Evolutionary conservation across 2,797 vertebrate species (phyloP).

Genomic region (Anguilla pacifica): DNA sequence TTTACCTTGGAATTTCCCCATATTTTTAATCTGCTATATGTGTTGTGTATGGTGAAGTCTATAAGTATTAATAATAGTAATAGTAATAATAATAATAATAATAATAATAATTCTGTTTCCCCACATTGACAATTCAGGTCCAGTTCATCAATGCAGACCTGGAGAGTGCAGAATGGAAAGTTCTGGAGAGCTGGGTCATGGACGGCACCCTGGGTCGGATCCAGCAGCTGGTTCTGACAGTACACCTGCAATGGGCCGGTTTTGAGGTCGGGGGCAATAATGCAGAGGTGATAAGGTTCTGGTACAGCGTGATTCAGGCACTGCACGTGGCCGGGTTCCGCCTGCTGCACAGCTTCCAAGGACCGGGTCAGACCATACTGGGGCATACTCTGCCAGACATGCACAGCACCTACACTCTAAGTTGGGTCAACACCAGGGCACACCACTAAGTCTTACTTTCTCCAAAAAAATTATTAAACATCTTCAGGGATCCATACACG

Average conservation of each 20-base stretch:
- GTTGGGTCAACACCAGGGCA: slow-evolving; percentile 70
- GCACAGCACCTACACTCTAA: slow-evolving; percentile 74
- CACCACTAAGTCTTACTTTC: slow-evolving; percentile 39
- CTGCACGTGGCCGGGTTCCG: slow-evolving; percentile 63
- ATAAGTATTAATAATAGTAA: too few relatives aligned
- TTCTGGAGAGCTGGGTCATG: slow-evolving; percentile 76
- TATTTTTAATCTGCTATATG: neutral
- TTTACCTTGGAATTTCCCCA: slow-evolving; percentile 20
- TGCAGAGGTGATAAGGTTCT: slow-evolving; percentile 73
- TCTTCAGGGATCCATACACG: neutral
- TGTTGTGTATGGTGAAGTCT: neutral
- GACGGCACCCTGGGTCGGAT: slow-evolving; percentile 62
- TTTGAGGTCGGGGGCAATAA: slow-evolving; percentile 73
- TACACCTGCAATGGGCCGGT: slow-evolving; percentile 77
- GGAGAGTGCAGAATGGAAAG: slow-evolving; percentile 74
- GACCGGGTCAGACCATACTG: slow-evolving; percentile 63
- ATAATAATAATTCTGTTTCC: neutral
- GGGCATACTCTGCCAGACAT: slow-evolving; percentile 53
- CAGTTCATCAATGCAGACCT: slow-evolving; percentile 74
- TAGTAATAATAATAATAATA: too few relatives aligned
- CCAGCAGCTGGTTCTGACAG: slow-evolving; percentile 68
- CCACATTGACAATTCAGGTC: slow-evolving; percentile 57
- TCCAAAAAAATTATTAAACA: neutral
- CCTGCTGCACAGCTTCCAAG: slow-evolving; percentile 65
- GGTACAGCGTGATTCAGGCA: slow-evolving; percentile 72